Conservation (phyloP, 2,888 invertebrate genomes). For the Lomographa bimaculata region DNA sequence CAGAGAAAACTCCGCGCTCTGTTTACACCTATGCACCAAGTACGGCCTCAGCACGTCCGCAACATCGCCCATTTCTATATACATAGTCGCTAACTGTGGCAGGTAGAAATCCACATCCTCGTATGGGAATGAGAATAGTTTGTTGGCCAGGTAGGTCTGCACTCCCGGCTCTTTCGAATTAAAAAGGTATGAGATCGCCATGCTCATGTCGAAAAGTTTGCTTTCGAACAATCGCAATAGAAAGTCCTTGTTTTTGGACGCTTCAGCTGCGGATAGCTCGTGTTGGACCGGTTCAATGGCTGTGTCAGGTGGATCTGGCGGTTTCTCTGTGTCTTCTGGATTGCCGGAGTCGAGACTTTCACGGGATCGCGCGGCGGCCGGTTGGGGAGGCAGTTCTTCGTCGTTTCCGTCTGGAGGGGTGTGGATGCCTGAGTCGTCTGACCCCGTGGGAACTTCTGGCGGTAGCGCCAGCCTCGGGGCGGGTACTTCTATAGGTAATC, state of each 20-base stretch:
- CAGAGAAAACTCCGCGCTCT: conserved; percentile 97
- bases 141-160: conserved; percentile 98
- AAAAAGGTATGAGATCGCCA: conserved; percentile 98
- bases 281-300: conserved; percentile 52
- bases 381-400: conserved; percentile 77
- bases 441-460: conserved; percentile 83
- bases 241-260: conserved; percentile 85
- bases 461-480: conserved; percentile 84
- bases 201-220: conserved; percentile 97
- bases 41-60: conserved; percentile 88
- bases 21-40: conserved; percentile 88
- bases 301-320: conserved; percentile 69
- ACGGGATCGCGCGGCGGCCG: conserved; percentile 85
- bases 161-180: conserved; percentile 99
- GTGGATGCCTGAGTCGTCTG: conserved; percentile 91
- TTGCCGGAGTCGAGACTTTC: conserved; percentile 90
- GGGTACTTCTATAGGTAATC: conserved; percentile 61
- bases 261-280: conserved; percentile 59
- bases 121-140: conserved; percentile 97
- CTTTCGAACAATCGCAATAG: conserved; percentile 97
- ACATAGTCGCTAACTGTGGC: conserved; percentile 99
- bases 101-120: conserved; percentile 98
- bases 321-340: conserved; percentile 83
- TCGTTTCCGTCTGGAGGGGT: conserved; percentile 71
- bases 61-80: conserved; percentile 98